Percentiles rank a stretch among this genome's conserved stretches.
These are phyloP conservation scores for Ptychadena robeensis DNA, from an alignment of 2,797 vertebrate species.

Conservation along the genomic window DNA sequence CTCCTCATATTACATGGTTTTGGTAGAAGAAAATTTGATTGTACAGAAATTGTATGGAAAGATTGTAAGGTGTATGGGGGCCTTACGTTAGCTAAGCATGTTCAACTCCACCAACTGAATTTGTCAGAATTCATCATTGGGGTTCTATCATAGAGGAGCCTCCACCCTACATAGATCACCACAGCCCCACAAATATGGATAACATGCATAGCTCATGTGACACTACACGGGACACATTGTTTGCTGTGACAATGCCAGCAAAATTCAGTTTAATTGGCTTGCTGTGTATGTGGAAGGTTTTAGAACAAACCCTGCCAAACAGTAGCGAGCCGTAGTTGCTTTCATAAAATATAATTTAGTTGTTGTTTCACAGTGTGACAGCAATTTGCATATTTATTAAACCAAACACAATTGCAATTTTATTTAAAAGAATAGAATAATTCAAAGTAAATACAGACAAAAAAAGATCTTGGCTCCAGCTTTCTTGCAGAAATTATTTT, in stretches of 20 bases:
- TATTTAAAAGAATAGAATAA: slow-evolving; percentile 33
- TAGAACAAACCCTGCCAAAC: slow-evolving; percentile 4
- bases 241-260: slow-evolving; percentile 7
- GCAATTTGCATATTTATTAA: slow-evolving; percentile 41
- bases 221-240: not conserved
- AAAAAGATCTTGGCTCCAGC: slow-evolving; percentile 16
- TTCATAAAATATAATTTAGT: slow-evolving; percentile 35
- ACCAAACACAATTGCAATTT: slow-evolving; percentile 26
- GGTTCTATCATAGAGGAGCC: no score
- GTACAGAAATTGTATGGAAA: no score
- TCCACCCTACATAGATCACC: not conserved
- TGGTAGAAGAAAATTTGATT: no score
- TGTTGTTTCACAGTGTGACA: slow-evolving; percentile 22
- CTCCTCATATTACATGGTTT: no score
- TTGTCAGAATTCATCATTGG: no score
- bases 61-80: no score
- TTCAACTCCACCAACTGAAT: no score
- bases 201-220: not conserved
- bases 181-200: not conserved
- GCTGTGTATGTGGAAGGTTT: slow-evolving; percentile 23
- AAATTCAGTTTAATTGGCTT: not conserved
- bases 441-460: slow-evolving; percentile 11
- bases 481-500: slow-evolving; percentile 27
- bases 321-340: slow-evolving; percentile 6
- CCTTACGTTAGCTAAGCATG: no score